Percentiles rank a stretch among this genome's conserved stretches.
phyloP scores from a whole-genome alignment of 2,797 vertebrate species.

The Holocentrus rufus region DNA sequence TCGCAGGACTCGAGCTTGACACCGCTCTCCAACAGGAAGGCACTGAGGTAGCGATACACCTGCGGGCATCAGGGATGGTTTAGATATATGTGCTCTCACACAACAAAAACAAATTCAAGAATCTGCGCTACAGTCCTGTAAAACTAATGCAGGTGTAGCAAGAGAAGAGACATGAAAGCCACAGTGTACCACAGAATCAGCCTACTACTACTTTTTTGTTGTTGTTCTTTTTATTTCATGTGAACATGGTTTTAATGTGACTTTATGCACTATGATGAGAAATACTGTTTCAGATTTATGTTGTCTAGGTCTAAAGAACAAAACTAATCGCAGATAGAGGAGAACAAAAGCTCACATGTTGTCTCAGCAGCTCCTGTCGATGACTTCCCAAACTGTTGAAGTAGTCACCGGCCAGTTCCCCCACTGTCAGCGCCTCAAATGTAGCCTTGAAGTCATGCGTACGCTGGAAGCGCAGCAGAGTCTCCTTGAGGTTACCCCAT shows the following conservation, averaged over 20 bases:
- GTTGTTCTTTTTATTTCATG: background rate
- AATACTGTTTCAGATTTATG: background rate
- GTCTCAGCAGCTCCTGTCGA: slow-evolving; percentile 89
- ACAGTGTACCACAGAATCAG: background rate
- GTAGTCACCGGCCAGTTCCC: slow-evolving; percentile 88
- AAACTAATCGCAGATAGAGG: background rate
- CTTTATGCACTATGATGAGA: background rate
- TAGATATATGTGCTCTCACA: background rate
- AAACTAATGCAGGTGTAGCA: background rate
- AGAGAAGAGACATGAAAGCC: background rate
- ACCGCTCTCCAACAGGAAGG: slow-evolving; percentile 93
- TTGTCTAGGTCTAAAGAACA: background rate
- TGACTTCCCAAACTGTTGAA: slow-evolving; percentile 85
- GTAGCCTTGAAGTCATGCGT: slow-evolving; percentile 89
- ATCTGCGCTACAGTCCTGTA: background rate
- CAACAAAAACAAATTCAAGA: background rate
- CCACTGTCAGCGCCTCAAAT: slow-evolving; percentile 88
- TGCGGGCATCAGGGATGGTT: slow-evolving; percentile 51
- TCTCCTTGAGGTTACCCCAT: slow-evolving; percentile 91
- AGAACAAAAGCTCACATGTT: slow-evolving; percentile 82
- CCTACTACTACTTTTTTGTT: background rate
- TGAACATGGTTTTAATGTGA: background rate
- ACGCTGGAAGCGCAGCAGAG: slow-evolving; percentile 88
- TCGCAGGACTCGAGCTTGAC: slow-evolving; percentile 90
- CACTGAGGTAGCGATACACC: slow-evolving; percentile 91